These are phyloP conservation scores for Nesometra sesokonis DNA, from an alignment of 35 echinoderm and acorn worm genomes.

Conservation along the genomic window DNA sequence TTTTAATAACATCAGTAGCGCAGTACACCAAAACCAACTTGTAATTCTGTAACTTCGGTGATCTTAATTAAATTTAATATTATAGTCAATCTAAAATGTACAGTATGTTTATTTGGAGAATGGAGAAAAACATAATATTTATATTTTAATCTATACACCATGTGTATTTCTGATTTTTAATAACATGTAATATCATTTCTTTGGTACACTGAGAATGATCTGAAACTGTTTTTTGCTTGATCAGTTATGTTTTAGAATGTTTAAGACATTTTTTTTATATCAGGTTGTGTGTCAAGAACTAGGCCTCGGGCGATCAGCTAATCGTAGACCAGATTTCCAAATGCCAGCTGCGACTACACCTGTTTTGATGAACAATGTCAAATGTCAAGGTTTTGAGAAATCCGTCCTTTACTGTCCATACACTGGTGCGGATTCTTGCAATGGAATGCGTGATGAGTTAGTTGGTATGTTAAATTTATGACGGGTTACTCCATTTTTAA, in stretches of 20 bases:
- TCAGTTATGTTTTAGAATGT: not conserved
- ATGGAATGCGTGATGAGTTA: slow-evolving; percentile 5
- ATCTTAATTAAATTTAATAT: too few relatives aligned
- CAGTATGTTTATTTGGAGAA: too few relatives aligned
- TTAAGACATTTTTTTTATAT: too few relatives aligned
- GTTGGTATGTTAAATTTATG: slow-evolving; percentile 31
- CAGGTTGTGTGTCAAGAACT: slow-evolving; percentile 90
- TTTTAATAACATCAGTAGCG: not conserved
- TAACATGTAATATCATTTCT: too few relatives aligned
- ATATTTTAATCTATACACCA: too few relatives aligned
- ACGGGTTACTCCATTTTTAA: too few relatives aligned
- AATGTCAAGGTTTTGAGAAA: slow-evolving; percentile 72
- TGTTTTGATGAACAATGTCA: slow-evolving; percentile 43
- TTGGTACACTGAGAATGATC: too few relatives aligned
- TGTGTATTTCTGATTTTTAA: too few relatives aligned
- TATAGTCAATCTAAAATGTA: too few relatives aligned
- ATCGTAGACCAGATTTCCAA: slow-evolving; percentile 11
- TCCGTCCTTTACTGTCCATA: slow-evolving; percentile 45
- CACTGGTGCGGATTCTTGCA: not conserved
- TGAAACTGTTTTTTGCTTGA: too few relatives aligned
- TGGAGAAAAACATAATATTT: too few relatives aligned
- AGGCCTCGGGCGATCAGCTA: slow-evolving; percentile 21
- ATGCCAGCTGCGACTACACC: slow-evolving; percentile 8
- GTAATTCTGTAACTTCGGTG: too few relatives aligned
- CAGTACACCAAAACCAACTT: not conserved